These are phyloP conservation scores for Oceanites oceanicus DNA, from an alignment of 2,113 vertebrate species.

Conservation along the genomic window DNA sequence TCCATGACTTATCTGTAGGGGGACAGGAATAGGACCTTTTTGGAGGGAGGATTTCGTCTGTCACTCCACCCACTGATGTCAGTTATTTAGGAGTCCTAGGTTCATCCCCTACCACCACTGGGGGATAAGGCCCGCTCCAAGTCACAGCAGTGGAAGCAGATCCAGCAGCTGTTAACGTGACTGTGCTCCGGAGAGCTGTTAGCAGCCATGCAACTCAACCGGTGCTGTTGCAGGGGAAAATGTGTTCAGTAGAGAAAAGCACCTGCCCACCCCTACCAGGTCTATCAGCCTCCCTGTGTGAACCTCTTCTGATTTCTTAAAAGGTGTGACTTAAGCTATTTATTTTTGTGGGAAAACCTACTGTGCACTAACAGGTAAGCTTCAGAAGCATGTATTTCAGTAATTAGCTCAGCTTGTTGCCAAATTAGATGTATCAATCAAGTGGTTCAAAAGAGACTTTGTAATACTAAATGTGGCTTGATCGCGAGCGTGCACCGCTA, in stretches of 20 bases:
- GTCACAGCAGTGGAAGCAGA: neutral
- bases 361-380: neutral
- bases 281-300: neutral
- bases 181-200: neutral
- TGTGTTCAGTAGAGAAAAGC: neutral
- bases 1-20: neutral
- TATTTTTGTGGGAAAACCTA: neutral
- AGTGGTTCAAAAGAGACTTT: neutral
- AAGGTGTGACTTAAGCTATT: neutral
- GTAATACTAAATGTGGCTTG: neutral
- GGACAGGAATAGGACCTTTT: neutral
- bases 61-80: neutral
- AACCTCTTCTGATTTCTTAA: neutral
- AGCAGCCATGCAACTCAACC: fast-evolving
- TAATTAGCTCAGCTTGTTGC: neutral
- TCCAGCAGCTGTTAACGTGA: neutral
- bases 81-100: neutral
- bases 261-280: neutral
- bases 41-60: neutral
- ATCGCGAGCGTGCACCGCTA: fast-evolving
- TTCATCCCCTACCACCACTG: neutral
- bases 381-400: neutral
- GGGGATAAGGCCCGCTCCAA: neutral
- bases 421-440: neutral
- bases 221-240: fast-evolving